phyloP scores from a whole-genome alignment of 2,113 vertebrate genomes.

The Pycnonotus jocosus region DNA sequence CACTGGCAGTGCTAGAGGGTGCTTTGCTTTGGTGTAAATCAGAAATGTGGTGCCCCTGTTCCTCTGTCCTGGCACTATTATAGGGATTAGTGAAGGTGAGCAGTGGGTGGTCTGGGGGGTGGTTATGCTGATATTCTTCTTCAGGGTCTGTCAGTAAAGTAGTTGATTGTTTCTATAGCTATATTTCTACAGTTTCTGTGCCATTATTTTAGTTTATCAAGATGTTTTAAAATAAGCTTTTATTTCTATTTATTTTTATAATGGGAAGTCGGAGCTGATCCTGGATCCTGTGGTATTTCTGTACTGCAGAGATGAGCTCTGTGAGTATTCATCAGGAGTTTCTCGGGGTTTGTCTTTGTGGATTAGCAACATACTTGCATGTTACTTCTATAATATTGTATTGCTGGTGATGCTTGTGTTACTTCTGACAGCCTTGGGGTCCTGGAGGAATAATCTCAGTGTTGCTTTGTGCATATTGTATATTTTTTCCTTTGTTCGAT shows the following conservation, averaged over 20 bases:
- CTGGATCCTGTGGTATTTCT: constrained; percentile 8
- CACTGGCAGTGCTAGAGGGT: background rate
- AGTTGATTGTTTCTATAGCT: background rate
- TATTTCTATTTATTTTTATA: constrained; percentile 26
- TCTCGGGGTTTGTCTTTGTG: background rate
- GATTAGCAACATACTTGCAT: background rate
- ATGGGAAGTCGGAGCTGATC: background rate
- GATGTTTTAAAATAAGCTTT: constrained; percentile 2
- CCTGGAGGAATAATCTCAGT: background rate
- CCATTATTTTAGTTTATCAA: background rate
- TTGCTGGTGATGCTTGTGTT: background rate
- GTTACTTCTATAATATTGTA: background rate
- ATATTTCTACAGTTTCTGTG: background rate
- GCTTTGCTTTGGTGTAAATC: background rate
- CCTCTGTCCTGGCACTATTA: background rate
- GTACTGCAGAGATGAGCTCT: constrained; percentile 12
- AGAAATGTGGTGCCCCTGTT: background rate
- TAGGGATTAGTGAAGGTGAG: background rate
- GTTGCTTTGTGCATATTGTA: background rate
- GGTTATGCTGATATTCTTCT: background rate
- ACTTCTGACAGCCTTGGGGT: background rate
- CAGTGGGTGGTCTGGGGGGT: background rate
- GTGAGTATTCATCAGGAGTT: background rate
- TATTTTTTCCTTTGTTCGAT: background rate
- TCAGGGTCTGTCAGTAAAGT: background rate